A percentile compares a stretch with the other conserved stretches of the same genome.
Evolutionary conservation across 2,113 vertebrate genomes (phyloP).

Genomic region (Polypterus bichir): DNA sequence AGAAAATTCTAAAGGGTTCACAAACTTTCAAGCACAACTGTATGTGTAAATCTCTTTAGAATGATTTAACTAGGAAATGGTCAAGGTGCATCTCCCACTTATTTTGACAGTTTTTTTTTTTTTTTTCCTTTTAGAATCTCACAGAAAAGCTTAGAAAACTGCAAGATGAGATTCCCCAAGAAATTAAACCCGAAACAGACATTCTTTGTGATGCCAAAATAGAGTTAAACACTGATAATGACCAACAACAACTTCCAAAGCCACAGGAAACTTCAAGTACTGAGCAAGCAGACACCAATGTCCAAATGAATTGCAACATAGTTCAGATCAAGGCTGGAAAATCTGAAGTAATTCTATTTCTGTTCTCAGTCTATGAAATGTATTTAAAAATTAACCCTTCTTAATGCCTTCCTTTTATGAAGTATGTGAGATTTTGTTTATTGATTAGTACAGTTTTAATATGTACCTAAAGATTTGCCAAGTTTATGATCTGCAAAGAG

Average conservation of each 20-base stretch:
- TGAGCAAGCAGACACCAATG: conserved; percentile 39
- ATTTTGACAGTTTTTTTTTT: conserved; percentile 10
- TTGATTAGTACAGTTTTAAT: no score
- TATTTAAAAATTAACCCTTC: no score
- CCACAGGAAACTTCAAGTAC: conserved; percentile 26
- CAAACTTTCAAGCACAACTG: no score
- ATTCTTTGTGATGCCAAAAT: background rate
- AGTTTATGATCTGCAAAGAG: no score
- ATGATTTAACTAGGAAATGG: conserved; percentile 15
- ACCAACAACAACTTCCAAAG: conserved; percentile 7
- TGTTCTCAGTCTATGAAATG: no score
- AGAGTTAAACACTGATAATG: conserved; percentile 12
- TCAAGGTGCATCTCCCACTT: no score
- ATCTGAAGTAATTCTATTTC: conserved; percentile 69
- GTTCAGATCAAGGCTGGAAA: conserved; percentile 92
- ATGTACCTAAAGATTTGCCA: no score
- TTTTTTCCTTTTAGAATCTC: conserved; percentile 52
- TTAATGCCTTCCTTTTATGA: no score
- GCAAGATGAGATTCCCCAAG: no score
- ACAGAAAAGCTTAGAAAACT: conserved; percentile 62
- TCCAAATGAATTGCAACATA: conserved; percentile 62
- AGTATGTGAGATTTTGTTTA: no score
- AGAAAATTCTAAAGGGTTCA: no score
- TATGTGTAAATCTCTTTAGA: conserved; percentile 17
- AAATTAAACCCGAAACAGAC: conserved; percentile 12